Evolutionary conservation across 2,113 vertebrate genomes (phyloP), one percentile per base, ranked within the genome.

Genomic region (Ibidorhyncha struthersii): DNA sequence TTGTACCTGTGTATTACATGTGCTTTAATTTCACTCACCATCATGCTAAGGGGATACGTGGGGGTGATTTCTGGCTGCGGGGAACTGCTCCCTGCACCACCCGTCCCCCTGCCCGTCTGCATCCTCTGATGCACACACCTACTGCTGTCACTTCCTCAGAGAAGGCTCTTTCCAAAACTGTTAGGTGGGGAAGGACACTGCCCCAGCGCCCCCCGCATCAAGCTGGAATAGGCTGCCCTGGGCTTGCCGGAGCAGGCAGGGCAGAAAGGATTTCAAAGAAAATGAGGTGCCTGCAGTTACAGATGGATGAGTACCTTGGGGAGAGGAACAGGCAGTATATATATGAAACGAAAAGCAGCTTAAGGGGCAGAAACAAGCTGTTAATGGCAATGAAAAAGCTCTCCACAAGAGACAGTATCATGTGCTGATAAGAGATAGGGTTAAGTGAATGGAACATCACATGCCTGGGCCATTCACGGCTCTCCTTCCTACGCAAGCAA

Each of bases 401-500:
- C 94, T 96, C 43, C 73, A 73, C 62, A 86, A 92, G 91, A 94
- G 67, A 84, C 63, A 89, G 93, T 69, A 96, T 52, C 61, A 59
- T 74, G 21, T 38, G 50, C 81, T 86, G 88, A 94, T 95, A 96
- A 97, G 88, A 95, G 91, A 87, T 61, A 96, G 66, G 40, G 77
- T 86, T 95, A 92, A 94, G 73, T 30, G 96, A 93, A 71, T 90
- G 97, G 96, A 97, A 97, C 86, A 86, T 97, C 86, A 73, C 89
- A 96, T 97, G 95, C 86, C 88, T 82, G 70, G 82, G 56, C 83
- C 36, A 41, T 82, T 96, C 73, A 61, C 23, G 3, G 76, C 91
- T 89, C 91, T 96, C 83, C 62, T 93, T 87, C 73, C 82, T 62
- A 82, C 8, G 10, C 59, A 95, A 96, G 86, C 94, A 96, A 47